Conservation (phyloP, 2,113 vertebrate species). For the Procavia capensis region DNA sequence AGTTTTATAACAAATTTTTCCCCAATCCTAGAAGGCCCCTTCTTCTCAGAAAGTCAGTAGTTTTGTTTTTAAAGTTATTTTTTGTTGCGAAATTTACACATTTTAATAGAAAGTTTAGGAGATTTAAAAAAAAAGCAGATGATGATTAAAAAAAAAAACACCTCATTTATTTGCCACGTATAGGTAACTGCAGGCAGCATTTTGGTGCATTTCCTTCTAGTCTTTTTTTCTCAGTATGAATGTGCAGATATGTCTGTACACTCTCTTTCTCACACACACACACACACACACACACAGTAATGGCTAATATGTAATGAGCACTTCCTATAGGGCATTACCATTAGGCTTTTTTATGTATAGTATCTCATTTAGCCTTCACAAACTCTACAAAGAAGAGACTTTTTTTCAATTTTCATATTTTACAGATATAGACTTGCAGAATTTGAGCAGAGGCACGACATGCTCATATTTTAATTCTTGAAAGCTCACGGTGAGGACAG, state of each 20-base stretch:
- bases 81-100: not conserved
- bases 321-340: not conserved
- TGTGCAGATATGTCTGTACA: not conserved
- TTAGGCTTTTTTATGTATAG: not conserved
- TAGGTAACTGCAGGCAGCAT: not conserved
- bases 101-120: not conserved
- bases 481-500: not conserved
- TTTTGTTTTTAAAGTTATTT: not conserved
- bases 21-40: not conserved
- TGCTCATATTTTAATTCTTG: not conserved
- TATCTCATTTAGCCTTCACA: not conserved
- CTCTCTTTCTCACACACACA: not conserved
- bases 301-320: not conserved
- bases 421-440: not conserved
- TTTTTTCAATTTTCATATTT: not conserved
- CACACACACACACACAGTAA: accelerated
- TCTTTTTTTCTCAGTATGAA: not conserved
- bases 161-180: not conserved
- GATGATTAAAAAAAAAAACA: not conserved
- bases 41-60: slow-evolving; percentile 34
- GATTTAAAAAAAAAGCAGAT: not conserved
- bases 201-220: not conserved
- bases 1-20: not conserved
- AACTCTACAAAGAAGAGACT: not conserved
- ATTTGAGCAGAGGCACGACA: not conserved